A percentile compares a stretch with the other conserved stretches of the same genome.
phyloP scores from a whole-genome alignment of 2,797 vertebrate genomes.

The Pachyuromys duprasi region DNA sequence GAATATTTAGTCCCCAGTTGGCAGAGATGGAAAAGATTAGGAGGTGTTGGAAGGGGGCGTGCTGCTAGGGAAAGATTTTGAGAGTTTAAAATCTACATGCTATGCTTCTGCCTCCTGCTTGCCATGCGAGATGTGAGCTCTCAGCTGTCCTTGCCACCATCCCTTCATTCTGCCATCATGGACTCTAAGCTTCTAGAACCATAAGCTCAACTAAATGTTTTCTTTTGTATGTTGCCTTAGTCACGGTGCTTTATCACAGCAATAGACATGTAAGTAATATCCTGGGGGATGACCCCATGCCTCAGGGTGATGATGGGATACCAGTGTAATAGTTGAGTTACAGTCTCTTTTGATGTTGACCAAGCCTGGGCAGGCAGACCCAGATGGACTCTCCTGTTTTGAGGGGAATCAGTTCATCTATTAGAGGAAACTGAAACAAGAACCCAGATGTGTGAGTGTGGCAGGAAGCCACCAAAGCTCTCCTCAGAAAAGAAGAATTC shows the following conservation, averaged over 20 bases:
- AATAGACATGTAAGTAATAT: neutral
- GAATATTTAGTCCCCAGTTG: neutral
- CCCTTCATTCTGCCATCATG: neutral
- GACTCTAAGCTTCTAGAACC: neutral
- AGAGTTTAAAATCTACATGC: neutral
- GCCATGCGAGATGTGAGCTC: neutral
- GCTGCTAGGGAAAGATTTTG: neutral
- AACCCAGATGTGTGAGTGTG: neutral
- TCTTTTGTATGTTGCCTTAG: neutral
- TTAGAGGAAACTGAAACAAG: conserved; percentile 44
- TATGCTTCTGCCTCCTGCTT: neutral
- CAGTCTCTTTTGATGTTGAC: conserved; percentile 14
- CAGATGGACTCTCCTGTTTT: neutral
- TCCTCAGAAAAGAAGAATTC: conserved; percentile 13
- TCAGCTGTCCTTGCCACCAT: neutral
- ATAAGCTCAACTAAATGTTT: neutral
- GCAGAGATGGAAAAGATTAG: neutral
- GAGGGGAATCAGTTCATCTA: neutral
- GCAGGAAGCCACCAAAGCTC: neutral
- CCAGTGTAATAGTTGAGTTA: neutral
- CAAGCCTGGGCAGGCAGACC: neutral
- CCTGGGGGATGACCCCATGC: neutral
- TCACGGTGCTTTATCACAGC: neutral
- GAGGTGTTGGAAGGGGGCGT: neutral
- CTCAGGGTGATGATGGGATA: neutral